Evolutionary conservation across 2,888 invertebrate genomes (phyloP).

Genomic region (Cheilosia scutellata): DNA sequence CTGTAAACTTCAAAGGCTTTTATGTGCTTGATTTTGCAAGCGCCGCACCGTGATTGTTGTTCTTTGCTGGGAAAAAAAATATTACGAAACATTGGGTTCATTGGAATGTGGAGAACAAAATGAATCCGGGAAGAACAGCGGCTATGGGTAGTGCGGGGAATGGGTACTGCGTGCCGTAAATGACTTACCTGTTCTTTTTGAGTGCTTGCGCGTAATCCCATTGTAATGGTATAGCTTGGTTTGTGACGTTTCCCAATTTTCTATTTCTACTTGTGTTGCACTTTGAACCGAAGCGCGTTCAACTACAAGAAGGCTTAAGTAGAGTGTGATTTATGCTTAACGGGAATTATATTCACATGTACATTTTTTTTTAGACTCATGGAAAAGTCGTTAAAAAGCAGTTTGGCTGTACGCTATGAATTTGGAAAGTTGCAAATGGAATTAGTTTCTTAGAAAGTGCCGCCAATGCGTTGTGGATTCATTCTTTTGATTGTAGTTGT

Average conservation of each 20-base stretch:
- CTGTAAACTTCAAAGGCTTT: slow-evolving; percentile 55
- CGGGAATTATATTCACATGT: slow-evolving; percentile 2
- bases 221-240: slow-evolving; percentile 21
- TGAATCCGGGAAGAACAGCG: slow-evolving; percentile 12
- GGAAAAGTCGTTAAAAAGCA: too few relatives aligned
- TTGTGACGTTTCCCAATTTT: slow-evolving; percentile 4
- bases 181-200: slow-evolving; percentile 31
- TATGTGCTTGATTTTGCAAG: slow-evolving; percentile 45
- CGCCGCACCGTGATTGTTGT: slow-evolving; percentile 1
- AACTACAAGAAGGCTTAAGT: slow-evolving; percentile 16
- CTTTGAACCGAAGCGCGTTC: slow-evolving; percentile 20
- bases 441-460: too few relatives aligned
- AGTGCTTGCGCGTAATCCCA: slow-evolving; percentile 33
- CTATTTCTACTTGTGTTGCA: slow-evolving; percentile 13
- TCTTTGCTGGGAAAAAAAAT: background rate
- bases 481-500: too few relatives aligned
- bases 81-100: slow-evolving; percentile 40
- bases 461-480: too few relatives aligned
- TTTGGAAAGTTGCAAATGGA: too few relatives aligned
- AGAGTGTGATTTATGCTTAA: slow-evolving; percentile 6
- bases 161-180: slow-evolving; percentile 25
- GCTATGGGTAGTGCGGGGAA: background rate
- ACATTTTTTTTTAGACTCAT: background rate
- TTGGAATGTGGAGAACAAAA: slow-evolving; percentile 37
- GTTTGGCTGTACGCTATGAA: too few relatives aligned